Percentiles rank a stretch among this genome's conserved stretches.
Conservation (phyloP, 2,113 vertebrate species). For the western clawed frog (Xenopus tropicalis) region UCB_Xtro_10.0 CM004445.2:106758001-106758500, state of each 20-base stretch:
- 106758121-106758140: constrained; percentile 27
- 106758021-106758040: too few relatives aligned
- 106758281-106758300: background rate
- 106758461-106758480: too few relatives aligned
- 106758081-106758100: background rate
- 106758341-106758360: background rate
- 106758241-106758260: constrained; percentile 9
- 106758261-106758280: background rate
- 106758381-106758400: too few relatives aligned
- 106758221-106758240: constrained; percentile 13
- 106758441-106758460: too few relatives aligned
- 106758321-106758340: background rate
- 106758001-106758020: too few relatives aligned
- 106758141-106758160: constrained; percentile 12
- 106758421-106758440: too few relatives aligned
- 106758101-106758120: background rate
- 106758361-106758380: too few relatives aligned
- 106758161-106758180: constrained; percentile 30
- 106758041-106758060: too few relatives aligned
- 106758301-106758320: background rate
- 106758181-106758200: constrained; percentile 19
- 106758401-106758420: too few relatives aligned
- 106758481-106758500: too few relatives aligned
- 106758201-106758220: background rate
- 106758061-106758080: background rate